A percentile compares a stretch with the other conserved stretches of the same genome.
Conservation (phyloP, 2,113 vertebrate genomes). For the Fulica atra region DNA sequence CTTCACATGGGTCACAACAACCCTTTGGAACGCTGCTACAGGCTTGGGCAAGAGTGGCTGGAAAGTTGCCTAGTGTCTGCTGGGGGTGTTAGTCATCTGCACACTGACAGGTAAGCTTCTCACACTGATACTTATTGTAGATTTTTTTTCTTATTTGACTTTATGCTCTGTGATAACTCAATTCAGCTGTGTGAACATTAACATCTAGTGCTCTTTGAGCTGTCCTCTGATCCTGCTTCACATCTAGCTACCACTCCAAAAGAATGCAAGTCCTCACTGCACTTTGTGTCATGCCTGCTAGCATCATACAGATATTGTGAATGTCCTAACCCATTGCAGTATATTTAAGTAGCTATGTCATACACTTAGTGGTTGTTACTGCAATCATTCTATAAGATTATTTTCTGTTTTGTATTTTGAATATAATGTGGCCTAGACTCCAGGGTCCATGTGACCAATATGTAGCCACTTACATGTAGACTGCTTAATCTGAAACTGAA, state of each 20-base stretch:
- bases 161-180: background rate
- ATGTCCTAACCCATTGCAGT: background rate
- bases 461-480: background rate
- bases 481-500: background rate
- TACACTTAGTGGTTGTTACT: background rate
- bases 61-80: too few relatives aligned
- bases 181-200: background rate
- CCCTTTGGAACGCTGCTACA: too few relatives aligned
- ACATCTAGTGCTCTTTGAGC: background rate
- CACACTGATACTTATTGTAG: background rate
- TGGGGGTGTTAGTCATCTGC: too few relatives aligned
- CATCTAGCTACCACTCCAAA: background rate
- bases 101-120: background rate
- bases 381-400: background rate
- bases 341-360: background rate
- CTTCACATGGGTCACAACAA: too few relatives aligned
- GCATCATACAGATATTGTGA: background rate
- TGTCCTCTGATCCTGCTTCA: background rate
- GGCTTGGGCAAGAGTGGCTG: too few relatives aligned
- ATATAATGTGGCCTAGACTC: background rate
- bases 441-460: background rate
- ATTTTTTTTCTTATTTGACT: background rate
- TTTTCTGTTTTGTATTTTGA: background rate
- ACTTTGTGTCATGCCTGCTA: background rate
- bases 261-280: background rate